Percentiles rank a stretch among this genome's conserved stretches.
Evolutionary conservation across 1,140 invertebrate genomes (phyloP).

Genomic region (Microplitis demolitor): DNA sequence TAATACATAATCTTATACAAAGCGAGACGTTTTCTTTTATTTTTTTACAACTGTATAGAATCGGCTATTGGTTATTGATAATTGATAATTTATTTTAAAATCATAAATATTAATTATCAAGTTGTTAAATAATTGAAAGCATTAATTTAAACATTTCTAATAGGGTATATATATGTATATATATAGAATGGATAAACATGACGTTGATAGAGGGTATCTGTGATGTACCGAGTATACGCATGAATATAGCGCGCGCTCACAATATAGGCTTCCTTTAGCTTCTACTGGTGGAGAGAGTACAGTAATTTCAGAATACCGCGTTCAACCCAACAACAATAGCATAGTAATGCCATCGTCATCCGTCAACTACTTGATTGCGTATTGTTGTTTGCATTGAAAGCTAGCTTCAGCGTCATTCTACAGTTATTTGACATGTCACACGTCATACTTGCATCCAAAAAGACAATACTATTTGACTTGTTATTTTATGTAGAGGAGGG

Average conservation of each 20-base stretch:
- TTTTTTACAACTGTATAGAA: no score
- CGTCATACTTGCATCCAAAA: neutral
- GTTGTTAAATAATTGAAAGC: no score
- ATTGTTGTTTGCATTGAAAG: constrained; percentile 50
- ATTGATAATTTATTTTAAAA: no score
- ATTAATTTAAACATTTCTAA: no score
- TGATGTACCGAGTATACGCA: neutral
- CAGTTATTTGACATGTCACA: neutral
- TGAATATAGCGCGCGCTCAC: neutral
- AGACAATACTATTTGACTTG: neutral
- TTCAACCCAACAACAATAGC: constrained; percentile 43
- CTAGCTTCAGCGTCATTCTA: constrained; percentile 10
- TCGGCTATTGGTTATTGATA: no score
- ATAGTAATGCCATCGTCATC: constrained; percentile 47
- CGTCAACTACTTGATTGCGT: constrained; percentile 53
- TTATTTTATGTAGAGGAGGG: no score
- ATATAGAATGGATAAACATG: no score
- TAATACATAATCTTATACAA: no score
- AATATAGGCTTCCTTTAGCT: neutral
- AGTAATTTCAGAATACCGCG: constrained; percentile 41
- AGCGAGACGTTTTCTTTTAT: no score
- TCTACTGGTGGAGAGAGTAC: neutral
- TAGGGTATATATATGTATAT: neutral
- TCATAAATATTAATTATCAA: no score
- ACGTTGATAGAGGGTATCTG: no score